phyloP scores from a whole-genome alignment of 2,113 vertebrate species.

The Bos javanicus region DNA sequence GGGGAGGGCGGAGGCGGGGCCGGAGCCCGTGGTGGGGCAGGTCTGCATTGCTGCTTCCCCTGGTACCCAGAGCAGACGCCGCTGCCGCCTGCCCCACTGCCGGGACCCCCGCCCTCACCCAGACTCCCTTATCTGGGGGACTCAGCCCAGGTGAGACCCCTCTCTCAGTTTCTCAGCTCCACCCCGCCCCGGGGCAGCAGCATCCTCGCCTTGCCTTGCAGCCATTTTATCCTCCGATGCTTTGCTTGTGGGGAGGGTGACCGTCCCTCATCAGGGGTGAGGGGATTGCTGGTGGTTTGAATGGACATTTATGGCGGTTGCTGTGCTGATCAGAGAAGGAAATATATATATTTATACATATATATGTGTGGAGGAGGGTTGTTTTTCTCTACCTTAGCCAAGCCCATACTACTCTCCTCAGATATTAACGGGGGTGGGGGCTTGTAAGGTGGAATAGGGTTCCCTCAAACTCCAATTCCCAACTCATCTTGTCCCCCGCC shows the following conservation, averaged over 20 bases:
- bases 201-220: slow-evolving; percentile 52
- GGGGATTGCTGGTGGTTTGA: not conserved
- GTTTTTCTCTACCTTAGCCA: not conserved
- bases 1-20: slow-evolving; percentile 45
- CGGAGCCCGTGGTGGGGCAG: slow-evolving; percentile 17
- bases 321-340: not conserved
- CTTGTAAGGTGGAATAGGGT: not conserved
- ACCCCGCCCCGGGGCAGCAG: slow-evolving; percentile 29
- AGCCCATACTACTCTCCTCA: not conserved
- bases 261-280: not conserved
- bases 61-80: slow-evolving; percentile 26
- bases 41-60: slow-evolving; percentile 65
- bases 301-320: not conserved
- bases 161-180: not conserved
- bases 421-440: not conserved
- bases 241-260: slow-evolving; percentile 38
- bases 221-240: slow-evolving; percentile 67
- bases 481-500: not conserved
- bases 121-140: not conserved
- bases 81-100: slow-evolving; percentile 19
- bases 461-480: not conserved
- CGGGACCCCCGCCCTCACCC: slow-evolving; percentile 43
- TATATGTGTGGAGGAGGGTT: not conserved
- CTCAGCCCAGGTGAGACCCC: slow-evolving; percentile 64
- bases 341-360: not conserved